Base-by-base conservation (phyloP, 2,797 vertebrate genomes). In the Masticophis lateralis region DNA sequence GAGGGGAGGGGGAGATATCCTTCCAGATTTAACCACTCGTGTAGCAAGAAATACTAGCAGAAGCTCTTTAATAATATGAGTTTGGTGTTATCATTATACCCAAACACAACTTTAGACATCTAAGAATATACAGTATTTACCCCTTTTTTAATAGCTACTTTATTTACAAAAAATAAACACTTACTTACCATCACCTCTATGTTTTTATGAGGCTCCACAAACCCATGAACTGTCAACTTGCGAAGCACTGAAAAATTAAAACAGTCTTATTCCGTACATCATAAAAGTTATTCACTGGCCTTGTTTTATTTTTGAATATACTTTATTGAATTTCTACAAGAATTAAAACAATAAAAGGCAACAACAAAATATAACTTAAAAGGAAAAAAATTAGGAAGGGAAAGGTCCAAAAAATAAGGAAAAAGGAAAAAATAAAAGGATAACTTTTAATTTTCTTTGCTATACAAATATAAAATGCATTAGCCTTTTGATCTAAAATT, bases 211-310 rank as follows among this genome's bases (percentile, higher is more conserved):
- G 99, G 99, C 94, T 99, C 98, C 95, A 98, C 97, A 97, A 99
- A 99, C 91, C 99, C 99, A 94, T 99, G 98, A 79, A 99, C 99
- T 1, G 99, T 99, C 96, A 99, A 98, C 93, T 99, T 99, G 91
- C 99, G 98, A 95, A 99, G 98, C 90, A 99, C 99, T 99, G 95
- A 90, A 95, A 95, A 94, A 66, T 47, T 95, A 95, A 95, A 74
- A 94, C 69, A 59, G 4, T 89, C 56, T 1, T 79, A 59, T n/a
- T 37, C 16, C 56, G 56, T 87, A 27, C 66, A 27, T 59, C 61
- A 51, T 47, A 87, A 88, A 93, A 79, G n/a, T 9, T 11, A 88
- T 47, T 61, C 11, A n/a, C 28, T 83, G 37, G 37, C 20, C 74
- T 83, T 11, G 74, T 83, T 83, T 83, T 83, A 83, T 74, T 74